Base-by-base conservation (phyloP, 2,888 invertebrate species). In the Diaphora mendica region DNA sequence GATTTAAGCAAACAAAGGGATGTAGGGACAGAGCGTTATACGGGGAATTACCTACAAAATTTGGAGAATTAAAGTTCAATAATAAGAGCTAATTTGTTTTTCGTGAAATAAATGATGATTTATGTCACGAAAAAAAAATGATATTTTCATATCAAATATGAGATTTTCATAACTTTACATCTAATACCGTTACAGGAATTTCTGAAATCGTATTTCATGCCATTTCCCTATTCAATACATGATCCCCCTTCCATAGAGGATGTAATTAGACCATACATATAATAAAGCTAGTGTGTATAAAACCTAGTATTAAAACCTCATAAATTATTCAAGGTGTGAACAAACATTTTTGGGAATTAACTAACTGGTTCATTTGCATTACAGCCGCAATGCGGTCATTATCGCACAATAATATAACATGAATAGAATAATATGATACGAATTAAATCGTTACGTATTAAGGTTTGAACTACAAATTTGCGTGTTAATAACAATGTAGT, bases 341-440 rank as follows among this genome's bases (percentile, higher is more conserved):
- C 23, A 35, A 65, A 65, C 39, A 65, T 65, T 65, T 65, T 65
- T 65, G 33, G 64, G 23, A n/a, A 65, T 65, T 39, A 65, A 39
- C 35, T 65, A 35, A 64, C 64, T 33, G 35, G 35, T 39, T 65
- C 64, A 39, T 65, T 65, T n/a, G 39, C 64, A 39, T 39, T 65
- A 65, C 33, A 39, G 23, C 64, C 64, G 64, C 64, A 65, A n/a
- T 65, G 64, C 64, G 64, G 64, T 65, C 39, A 65, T 65, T 35
- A 65, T 35, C 64, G 35, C 39, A 11, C 35, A 65, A 65, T 65
- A 35, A 35, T 65, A n/a, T 65, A 35, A 23, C 35, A 20, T 39
- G 3, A n/a, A 15, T 39, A n/a, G 39, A 64, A 64, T 23, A 23
- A 35, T 64, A 35, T 64, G 64, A 33, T n/a, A 35, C n/a, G 3